Evolutionary conservation across 2,797 vertebrate species (phyloP), one percentile per base, ranked within the genome.

Genomic region (Myotis vivesi): DNA sequence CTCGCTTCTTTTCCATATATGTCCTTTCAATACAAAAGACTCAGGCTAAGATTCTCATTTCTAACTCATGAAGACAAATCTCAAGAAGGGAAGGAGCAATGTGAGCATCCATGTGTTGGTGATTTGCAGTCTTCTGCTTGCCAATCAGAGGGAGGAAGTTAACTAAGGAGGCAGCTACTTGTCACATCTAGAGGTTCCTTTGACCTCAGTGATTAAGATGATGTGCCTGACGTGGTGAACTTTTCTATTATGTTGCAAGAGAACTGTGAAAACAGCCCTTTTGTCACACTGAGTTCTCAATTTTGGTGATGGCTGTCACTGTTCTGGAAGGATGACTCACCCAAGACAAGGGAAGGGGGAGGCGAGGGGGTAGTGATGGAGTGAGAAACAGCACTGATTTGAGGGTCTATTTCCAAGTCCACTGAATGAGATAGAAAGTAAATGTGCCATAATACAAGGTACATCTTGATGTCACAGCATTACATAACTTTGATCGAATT

Each of bases 181-280:
- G 93, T 97, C 94, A 97, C 83, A 83, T 87, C 69, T 44, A 88
- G 81, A 94, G 72, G 59, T 91, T 84, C 94, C 81, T 94, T 95
- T 96, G 96, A 94, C 87, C 91, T 11, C 11, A 6, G 68, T 95
- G 93, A 97, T 96, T 97, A 95, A 94, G 83, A 96, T 94, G 94
- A 96, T 88, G 89, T 87, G 89, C 81, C 94, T 96, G 88, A 90
- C 93, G 59, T 95, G 75, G 82, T 92, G 92, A 97, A 96, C 92
- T 97, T 96, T 92, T 92, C 85, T 46, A 94, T 96, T 94, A 97
- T 79, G 8, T 89, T 94, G 51, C 81, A 51, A 44, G 41, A 92
- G 41, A 91, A 95, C 83, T 95, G 62, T 62, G 55, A 96, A 91
- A 94, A 95, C 44, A 96, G 84, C 41, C 62, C 94, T 86, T 95